phyloP scores from a whole-genome alignment of 2,888 invertebrate species.

The Anoncus sp. region DNA sequence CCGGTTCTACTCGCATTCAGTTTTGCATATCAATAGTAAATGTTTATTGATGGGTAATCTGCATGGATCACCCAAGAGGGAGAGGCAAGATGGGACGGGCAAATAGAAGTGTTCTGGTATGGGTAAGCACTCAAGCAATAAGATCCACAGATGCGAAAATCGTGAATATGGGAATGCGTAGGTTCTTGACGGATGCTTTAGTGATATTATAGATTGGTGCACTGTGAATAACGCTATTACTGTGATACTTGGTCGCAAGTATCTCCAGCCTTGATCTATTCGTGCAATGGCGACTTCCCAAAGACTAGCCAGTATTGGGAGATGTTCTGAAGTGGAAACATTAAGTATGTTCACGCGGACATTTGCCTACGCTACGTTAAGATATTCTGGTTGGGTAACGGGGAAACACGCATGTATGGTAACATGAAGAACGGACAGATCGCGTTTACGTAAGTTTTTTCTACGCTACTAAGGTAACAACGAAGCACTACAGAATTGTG shows the following conservation, averaged over 20 bases:
- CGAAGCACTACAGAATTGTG: too few relatives aligned
- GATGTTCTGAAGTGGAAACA: too few relatives aligned
- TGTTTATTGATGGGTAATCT: slow-evolving; percentile 74
- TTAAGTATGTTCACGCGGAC: too few relatives aligned
- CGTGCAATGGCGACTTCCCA: not conserved
- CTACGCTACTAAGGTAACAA: too few relatives aligned
- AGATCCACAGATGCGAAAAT: not conserved
- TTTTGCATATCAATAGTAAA: slow-evolving; percentile 75
- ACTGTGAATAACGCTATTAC: not conserved
- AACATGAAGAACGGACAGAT: too few relatives aligned
- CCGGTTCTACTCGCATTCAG: slow-evolving; percentile 64
- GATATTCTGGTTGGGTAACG: too few relatives aligned
- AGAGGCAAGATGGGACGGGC: not conserved
- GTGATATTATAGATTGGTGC: not conserved
- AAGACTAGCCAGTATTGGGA: not conserved
- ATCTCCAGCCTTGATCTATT: not conserved
- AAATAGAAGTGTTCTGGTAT: slow-evolving; percentile 5
- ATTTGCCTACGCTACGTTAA: too few relatives aligned
- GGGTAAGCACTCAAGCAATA: slow-evolving; percentile 14
- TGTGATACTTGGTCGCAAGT: not conserved
- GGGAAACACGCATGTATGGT: too few relatives aligned
- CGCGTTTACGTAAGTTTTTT: too few relatives aligned
- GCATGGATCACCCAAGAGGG: slow-evolving; percentile 16
- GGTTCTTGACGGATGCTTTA: not conserved
- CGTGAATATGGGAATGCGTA: not conserved